Percentiles rank a stretch among this genome's conserved stretches.
These are phyloP conservation scores for Amazonetta brasiliensis DNA, from an alignment of 2,797 vertebrate genomes.

Conservation along the genomic window DNA sequence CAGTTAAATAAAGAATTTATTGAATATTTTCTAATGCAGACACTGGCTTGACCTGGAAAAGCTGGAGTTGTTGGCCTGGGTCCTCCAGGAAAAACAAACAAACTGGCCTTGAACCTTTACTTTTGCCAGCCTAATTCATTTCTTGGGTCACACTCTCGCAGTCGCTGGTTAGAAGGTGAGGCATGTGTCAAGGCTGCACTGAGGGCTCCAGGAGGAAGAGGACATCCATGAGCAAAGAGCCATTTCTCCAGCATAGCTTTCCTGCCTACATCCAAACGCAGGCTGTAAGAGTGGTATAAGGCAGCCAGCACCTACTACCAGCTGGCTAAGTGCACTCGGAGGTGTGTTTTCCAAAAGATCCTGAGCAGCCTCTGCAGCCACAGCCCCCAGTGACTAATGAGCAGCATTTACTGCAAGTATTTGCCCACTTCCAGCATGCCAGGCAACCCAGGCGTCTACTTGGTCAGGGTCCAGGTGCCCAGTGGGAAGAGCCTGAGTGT, in stretches of 20 bases:
- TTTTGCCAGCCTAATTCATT: background rate
- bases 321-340: background rate
- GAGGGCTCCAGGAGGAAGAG: background rate
- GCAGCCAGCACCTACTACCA: background rate
- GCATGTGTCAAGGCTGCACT: background rate
- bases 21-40: background rate
- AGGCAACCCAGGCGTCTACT: background rate
- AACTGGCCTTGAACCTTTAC: background rate
- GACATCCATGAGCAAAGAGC: background rate
- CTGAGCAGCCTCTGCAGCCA: background rate
- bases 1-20: conserved; percentile 13
- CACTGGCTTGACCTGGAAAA: conserved; percentile 1
- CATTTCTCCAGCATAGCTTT: background rate
- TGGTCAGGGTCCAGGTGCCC: background rate
- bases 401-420: background rate
- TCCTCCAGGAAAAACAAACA: background rate
- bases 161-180: background rate
- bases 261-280: background rate
- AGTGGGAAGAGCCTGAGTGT: background rate
- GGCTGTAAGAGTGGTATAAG: background rate
- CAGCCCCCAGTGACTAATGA: accelerated
- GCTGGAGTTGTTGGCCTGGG: background rate
- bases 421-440: background rate
- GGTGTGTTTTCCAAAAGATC: background rate
- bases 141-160: background rate